Conservation (phyloP, 2,113 vertebrate species). For the Triplophysa tibetana region DNA sequence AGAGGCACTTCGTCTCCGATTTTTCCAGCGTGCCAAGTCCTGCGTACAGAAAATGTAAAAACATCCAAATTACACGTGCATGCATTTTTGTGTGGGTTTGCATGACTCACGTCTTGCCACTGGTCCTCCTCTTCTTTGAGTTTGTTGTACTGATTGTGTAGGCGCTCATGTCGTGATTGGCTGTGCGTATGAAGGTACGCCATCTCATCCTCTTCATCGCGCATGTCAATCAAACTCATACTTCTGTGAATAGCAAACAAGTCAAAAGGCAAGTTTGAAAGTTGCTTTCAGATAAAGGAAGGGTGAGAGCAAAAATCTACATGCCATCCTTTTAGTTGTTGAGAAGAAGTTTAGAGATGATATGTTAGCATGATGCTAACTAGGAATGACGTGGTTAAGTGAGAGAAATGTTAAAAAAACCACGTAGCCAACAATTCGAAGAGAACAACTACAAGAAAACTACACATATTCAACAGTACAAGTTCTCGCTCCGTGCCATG, state of each 20-base stretch:
- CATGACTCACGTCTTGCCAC: constrained; percentile 89
- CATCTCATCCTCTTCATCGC: constrained; percentile 88
- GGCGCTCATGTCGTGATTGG: constrained; percentile 86
- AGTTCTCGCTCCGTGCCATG: too few relatives aligned
- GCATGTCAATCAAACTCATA: constrained; percentile 91
- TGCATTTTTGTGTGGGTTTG: constrained; percentile 8
- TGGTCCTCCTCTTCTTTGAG: constrained; percentile 89
- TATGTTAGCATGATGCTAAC: constrained; percentile 8
- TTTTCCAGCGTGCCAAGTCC: constrained; percentile 97
- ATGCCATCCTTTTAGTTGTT: neutral
- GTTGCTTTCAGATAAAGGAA: neutral
- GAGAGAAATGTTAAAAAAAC: neutral
- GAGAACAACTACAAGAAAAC: neutral
- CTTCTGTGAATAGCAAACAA: constrained; percentile 75
- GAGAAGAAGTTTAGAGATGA: neutral
- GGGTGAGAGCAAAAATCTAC: neutral
- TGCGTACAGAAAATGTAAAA: constrained; percentile 53
- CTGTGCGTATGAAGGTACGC: constrained; percentile 79
- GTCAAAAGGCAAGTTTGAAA: constrained; percentile 17
- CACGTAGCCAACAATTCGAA: neutral
- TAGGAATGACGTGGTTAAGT: neutral
- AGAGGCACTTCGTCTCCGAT: constrained; percentile 89
- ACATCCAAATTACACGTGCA: neutral
- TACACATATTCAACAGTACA: neutral
- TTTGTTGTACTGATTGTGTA: constrained; percentile 84